Evolutionary conservation across 2,797 vertebrate genomes (phyloP).

Genomic region (Rhadinocentrus ornatus): DNA sequence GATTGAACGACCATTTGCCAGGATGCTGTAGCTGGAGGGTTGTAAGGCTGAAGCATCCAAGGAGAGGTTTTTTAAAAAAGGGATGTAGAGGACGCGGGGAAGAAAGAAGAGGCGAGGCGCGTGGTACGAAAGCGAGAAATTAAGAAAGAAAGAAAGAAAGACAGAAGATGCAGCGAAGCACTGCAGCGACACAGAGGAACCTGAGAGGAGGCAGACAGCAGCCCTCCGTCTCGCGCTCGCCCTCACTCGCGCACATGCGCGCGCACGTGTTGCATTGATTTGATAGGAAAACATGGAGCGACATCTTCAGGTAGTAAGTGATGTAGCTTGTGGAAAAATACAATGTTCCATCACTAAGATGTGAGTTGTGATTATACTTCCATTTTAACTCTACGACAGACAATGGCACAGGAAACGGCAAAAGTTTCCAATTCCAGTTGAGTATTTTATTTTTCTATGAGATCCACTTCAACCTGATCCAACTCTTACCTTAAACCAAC

Average conservation of each 20-base stretch:
- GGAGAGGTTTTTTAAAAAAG: conserved; percentile 24
- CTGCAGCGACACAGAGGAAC: conserved; percentile 75
- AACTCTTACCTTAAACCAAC: background rate
- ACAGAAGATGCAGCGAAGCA: conserved; percentile 59
- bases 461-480: background rate
- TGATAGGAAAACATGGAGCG: conserved; percentile 60
- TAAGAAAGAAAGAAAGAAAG: conserved; percentile 24
- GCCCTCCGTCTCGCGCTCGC: conserved; percentile 54
- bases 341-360: background rate
- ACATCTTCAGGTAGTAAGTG: conserved; percentile 67
- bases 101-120: conserved; percentile 39
- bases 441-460: background rate
- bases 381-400: too few species aligned
- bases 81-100: conserved; percentile 18
- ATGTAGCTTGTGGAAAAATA: conserved; percentile 8
- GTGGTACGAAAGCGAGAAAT: conserved; percentile 54
- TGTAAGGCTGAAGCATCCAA: conserved; percentile 70
- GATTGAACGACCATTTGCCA: conserved; percentile 75
- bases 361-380: background rate
- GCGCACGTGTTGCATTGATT: conserved; percentile 9
- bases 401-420: too few species aligned
- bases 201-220: conserved; percentile 71
- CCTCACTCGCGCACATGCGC: conserved; percentile 27
- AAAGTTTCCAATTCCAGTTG: too few species aligned
- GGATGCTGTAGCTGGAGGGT: conserved; percentile 50